Base-by-base conservation (phyloP, 1,140 invertebrate genomes). In the Tetramorium simillimum region DNA sequence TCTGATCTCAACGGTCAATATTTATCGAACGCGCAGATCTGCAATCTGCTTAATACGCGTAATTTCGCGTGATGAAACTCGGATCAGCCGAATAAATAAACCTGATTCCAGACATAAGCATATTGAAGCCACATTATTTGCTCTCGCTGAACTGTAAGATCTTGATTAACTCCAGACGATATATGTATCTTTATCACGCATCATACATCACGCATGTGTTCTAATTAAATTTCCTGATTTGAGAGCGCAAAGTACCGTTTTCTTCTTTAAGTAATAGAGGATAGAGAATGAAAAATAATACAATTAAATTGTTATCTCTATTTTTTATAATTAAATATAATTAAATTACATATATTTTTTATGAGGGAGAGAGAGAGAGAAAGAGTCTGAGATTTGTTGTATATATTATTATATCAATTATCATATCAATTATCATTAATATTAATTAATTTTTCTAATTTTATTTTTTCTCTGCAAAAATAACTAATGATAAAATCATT, bases 11-110 rank as follows among this genome's bases (percentile, higher is more conserved):
- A 16, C 49, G 65, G 21, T 69, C 78, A 43, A 70, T 81, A 56
- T 81, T 70, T 70, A 58, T 81, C 18, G 33, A 81, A 18, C 21
- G 16, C 21, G 21, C 21, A 2, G 60, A 70, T 43, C 63, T 43
- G 16, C 33, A 53, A 18, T 16, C 9, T 43, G 16, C 9, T 70
- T 81, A 70, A 81, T 56, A 14, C 49, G n/a, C n/a, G 33, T 53
- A 40, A 81, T 81, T 56, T 58, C 21, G 21, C 33, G 6, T 16
- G 78, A 56, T n/a, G 49, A 43, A 56, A 56, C 18, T 58, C 0
- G 37, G 49, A 78, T 70, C 51, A 24, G 49, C 56, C 51, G 49
- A 81, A 70, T 56, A 56, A 70, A 81, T 58, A 56, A 46, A n/a
- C 21, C 21, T 43, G 37, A 49, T 21, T 37, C 46, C 28, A 24